A percentile compares a stretch with the other conserved stretches of the same genome.
phyloP scores from a whole-genome alignment of 2,797 vertebrate species.

The Triplophysa yarkandensis region DNA sequence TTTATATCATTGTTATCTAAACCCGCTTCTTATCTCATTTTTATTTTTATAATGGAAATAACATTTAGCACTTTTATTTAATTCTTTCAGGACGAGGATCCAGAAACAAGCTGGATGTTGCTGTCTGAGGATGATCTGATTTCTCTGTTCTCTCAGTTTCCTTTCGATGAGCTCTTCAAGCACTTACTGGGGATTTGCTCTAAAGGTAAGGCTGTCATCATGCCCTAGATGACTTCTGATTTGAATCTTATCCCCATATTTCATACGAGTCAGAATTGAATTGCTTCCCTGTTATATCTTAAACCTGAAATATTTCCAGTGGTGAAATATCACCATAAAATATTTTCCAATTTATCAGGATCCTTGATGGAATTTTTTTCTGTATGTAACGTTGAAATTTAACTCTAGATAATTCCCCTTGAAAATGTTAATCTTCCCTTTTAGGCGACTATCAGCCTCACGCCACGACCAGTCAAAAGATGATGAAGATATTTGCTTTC shows the following conservation, averaged over 20 bases:
- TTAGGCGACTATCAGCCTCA: slow-evolving; percentile 88
- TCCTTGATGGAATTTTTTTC: neutral
- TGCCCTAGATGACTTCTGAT: neutral
- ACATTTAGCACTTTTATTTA: neutral
- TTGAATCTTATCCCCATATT: neutral
- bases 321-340: no score
- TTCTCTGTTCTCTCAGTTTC: slow-evolving; percentile 89
- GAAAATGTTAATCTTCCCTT: neutral
- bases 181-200: slow-evolving; percentile 89
- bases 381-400: neutral
- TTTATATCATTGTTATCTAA: no score
- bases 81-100: slow-evolving; percentile 87
- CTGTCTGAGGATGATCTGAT: slow-evolving; percentile 94
- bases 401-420: neutral
- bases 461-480: slow-evolving; percentile 89
- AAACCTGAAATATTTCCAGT: neutral
- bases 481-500: slow-evolving; percentile 97
- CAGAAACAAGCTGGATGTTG: slow-evolving; percentile 92
- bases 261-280: neutral
- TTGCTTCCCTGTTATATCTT: no score
- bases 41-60: no score
- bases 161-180: slow-evolving; percentile 93
- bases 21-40: no score
- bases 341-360: no score
- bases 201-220: slow-evolving; percentile 74